Conservation (phyloP, 2,888 invertebrate species). For the Sthenelais limicola region DNA sequence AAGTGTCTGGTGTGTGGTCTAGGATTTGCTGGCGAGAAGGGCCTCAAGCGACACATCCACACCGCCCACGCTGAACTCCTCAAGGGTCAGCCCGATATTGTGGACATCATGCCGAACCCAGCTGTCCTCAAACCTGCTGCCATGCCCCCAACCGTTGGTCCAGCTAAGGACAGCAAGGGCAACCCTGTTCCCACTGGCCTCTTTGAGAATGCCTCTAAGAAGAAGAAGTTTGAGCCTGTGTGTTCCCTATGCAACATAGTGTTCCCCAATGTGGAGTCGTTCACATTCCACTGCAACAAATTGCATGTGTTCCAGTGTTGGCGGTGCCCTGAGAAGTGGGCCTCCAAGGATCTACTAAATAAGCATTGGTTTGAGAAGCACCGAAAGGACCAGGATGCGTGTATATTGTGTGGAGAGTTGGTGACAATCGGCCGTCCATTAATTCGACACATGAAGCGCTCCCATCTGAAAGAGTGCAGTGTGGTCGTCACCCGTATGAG, state of each 20-base stretch:
- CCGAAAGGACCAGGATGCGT: slow-evolving; percentile 30
- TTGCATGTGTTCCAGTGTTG: slow-evolving; percentile 42
- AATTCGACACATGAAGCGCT: slow-evolving; percentile 44
- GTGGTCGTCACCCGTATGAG: slow-evolving; percentile 54
- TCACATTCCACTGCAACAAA: slow-evolving; percentile 41
- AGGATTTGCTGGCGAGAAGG: slow-evolving; percentile 52
- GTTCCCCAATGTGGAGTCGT: slow-evolving; percentile 37
- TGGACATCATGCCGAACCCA: slow-evolving; percentile 48
- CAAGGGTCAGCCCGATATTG: slow-evolving; percentile 58
- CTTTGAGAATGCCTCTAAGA: slow-evolving; percentile 36
- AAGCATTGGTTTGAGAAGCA: slow-evolving; percentile 39
- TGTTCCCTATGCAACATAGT: slow-evolving; percentile 40
- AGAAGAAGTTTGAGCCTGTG: slow-evolving; percentile 36
- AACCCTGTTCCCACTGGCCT: slow-evolving; percentile 39
- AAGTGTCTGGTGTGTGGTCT: slow-evolving; percentile 63
- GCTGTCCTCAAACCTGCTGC: slow-evolving; percentile 15
- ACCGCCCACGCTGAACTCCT: slow-evolving; percentile 59
- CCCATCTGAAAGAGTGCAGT: slow-evolving; percentile 60
- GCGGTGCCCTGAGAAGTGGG: slow-evolving; percentile 41
- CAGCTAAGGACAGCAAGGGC: background rate
- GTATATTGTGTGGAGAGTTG: slow-evolving; percentile 31
- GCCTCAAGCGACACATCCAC: slow-evolving; percentile 34
- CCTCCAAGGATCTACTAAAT: slow-evolving; percentile 31
- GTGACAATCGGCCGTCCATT: slow-evolving; percentile 40
- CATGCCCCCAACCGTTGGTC: background rate